phyloP scores from a whole-genome alignment of 1,140 invertebrate genomes.

The fruit fly (Drosophila melanogaster) region DNA sequence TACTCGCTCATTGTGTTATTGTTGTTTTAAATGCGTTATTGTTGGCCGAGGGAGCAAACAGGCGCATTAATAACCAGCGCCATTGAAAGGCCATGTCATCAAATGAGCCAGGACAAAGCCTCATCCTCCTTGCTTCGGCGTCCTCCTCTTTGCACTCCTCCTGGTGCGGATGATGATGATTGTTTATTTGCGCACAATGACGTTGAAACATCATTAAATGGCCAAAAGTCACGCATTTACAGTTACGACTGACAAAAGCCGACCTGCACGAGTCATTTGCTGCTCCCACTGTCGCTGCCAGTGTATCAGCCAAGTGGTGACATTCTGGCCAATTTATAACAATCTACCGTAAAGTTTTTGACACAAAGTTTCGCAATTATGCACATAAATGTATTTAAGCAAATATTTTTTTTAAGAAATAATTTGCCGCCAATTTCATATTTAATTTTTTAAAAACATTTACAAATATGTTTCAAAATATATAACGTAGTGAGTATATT shows the following conservation, averaged over 20 bases:
- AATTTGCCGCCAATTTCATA: no score
- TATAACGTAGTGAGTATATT: no score
- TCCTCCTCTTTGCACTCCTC: constrained; percentile 3
- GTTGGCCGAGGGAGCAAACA: constrained; percentile 60
- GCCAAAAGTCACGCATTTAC: constrained; percentile 81
- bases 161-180: constrained; percentile 71
- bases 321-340: constrained; percentile 4
- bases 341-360: no score
- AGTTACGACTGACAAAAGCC: constrained; percentile 64
- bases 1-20: constrained; percentile 63
- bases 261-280: constrained; percentile 71
- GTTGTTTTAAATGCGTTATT: constrained; percentile 82
- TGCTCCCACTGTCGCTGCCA: constrained; percentile 10
- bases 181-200: constrained; percentile 78
- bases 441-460: no score
- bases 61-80: constrained; percentile 75
- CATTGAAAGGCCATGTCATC: constrained; percentile 78
- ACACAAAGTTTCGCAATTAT: no score
- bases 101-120: constrained; percentile 68
- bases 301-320: constrained; percentile 3
- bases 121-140: constrained; percentile 1
- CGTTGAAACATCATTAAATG: constrained; percentile 80
- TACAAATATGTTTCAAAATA: no score
- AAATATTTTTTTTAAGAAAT: neutral
- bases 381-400: no score